These are phyloP conservation scores for Saguinus imperator DNA, from an alignment of 2,113 vertebrate species.

Conservation along the genomic window DNA sequence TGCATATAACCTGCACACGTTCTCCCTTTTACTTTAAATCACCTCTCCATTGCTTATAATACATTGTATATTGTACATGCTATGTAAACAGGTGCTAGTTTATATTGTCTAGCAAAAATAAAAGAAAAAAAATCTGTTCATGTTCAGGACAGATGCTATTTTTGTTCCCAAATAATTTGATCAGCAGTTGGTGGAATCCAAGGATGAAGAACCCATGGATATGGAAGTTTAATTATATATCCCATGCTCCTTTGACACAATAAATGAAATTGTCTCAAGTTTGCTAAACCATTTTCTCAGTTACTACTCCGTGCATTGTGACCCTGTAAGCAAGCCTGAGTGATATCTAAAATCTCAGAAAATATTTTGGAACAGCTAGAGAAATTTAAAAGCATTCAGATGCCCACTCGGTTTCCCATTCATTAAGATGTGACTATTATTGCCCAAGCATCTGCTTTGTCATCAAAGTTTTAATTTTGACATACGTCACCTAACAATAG, in stretches of 20 bases:
- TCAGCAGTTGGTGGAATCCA: not conserved
- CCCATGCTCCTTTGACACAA: not conserved
- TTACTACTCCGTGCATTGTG: not conserved
- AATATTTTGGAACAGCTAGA: not conserved
- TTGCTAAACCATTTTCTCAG: not conserved
- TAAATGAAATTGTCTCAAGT: not conserved
- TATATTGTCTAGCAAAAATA: not conserved
- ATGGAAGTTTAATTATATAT: not conserved
- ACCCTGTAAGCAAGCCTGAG: not conserved
- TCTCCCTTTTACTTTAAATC: not conserved
- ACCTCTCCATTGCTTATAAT: not conserved
- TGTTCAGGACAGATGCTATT: not conserved
- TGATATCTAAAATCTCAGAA: not conserved
- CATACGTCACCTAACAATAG: not conserved
- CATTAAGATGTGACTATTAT: not conserved
- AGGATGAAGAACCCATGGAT: not conserved
- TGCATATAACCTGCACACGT: not conserved
- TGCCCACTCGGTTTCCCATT: rapidly evolving
- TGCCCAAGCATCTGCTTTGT: not conserved
- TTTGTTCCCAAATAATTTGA: not conserved
- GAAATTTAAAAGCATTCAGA: not conserved
- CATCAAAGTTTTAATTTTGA: not conserved
- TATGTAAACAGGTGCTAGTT: not conserved
- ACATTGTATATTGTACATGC: not conserved
- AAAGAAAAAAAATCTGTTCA: not conserved